phyloP scores from a whole-genome alignment of 2,888 invertebrate species.

The Cosmopolites sordidus region DNA sequence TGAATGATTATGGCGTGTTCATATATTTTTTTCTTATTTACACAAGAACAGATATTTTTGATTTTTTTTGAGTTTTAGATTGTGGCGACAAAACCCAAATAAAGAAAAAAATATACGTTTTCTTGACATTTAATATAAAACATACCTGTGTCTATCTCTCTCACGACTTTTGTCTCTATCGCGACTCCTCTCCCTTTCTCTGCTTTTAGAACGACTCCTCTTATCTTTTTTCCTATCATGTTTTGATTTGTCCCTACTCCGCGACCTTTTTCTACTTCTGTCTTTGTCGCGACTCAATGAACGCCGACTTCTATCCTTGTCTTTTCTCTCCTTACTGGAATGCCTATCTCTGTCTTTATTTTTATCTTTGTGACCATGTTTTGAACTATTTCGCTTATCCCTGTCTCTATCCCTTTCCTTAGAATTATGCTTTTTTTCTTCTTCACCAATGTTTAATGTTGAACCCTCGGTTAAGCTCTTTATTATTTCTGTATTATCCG shows the following conservation, averaged over 20 bases:
- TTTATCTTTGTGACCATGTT: slow-evolving; percentile 36
- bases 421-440: slow-evolving; percentile 24
- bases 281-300: slow-evolving; percentile 29
- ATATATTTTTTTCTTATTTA: no score
- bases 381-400: slow-evolving; percentile 32
- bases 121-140: no score
- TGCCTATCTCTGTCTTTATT: slow-evolving; percentile 31
- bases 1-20: no score
- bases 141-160: slow-evolving; percentile 37
- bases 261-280: slow-evolving; percentile 39
- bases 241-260: slow-evolving; percentile 38
- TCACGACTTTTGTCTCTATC: slow-evolving; percentile 24
- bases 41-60: no score
- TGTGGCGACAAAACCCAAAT: no score
- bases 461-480: slow-evolving; percentile 44
- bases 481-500: slow-evolving; percentile 51
- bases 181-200: slow-evolving; percentile 16
- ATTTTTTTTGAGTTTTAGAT: no score
- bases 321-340: slow-evolving; percentile 30
- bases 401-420: slow-evolving; percentile 35
- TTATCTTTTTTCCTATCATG: slow-evolving; percentile 28
- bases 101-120: no score
- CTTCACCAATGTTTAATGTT: slow-evolving; percentile 35
- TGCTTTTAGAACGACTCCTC: slow-evolving; percentile 33
- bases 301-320: slow-evolving; percentile 33